Percentiles rank a stretch among this genome's conserved stretches.
Evolutionary conservation across 2,797 vertebrate genomes (phyloP).

Genomic region (Onychomys arenicola): DNA sequence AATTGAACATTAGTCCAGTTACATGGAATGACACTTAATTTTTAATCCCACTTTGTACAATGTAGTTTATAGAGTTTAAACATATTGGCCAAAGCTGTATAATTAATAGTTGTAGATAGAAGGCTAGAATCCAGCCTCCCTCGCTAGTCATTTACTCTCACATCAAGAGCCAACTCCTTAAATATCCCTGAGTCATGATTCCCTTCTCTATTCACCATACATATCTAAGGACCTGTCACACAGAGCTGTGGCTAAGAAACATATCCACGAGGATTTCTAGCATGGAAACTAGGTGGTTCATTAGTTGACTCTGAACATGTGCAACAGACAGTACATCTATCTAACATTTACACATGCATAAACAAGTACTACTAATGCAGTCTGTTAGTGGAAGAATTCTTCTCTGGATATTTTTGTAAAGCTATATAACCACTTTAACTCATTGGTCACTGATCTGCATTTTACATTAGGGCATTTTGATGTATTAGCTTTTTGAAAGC

Average conservation of each 20-base stretch:
- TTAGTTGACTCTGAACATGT: not conserved
- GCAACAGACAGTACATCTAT: not conserved
- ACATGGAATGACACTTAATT: not conserved
- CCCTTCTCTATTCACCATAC: not conserved
- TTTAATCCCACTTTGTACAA: not conserved
- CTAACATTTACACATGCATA: not conserved
- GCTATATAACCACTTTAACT: not conserved
- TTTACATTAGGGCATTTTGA: not conserved
- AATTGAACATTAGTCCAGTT: constrained; percentile 4
- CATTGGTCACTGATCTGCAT: too few species aligned
- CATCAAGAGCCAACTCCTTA: not conserved
- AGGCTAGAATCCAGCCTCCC: not conserved
- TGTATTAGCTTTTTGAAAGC: not conserved
- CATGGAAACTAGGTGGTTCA: not conserved
- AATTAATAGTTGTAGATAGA: not conserved
- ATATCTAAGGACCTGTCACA: not conserved
- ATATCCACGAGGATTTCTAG: not conserved
- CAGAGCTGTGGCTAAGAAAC: not conserved
- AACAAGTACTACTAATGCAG: not conserved
- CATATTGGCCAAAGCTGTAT: not conserved
- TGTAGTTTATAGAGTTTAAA: not conserved
- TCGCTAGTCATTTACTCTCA: not conserved
- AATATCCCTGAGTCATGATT: not conserved
- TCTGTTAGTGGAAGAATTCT: not conserved
- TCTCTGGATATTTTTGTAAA: not conserved